Percentiles rank a stretch among this genome's conserved stretches.
Evolutionary conservation across 1,140 invertebrate species (phyloP).

Genomic region (Pararge aegeria): DNA sequence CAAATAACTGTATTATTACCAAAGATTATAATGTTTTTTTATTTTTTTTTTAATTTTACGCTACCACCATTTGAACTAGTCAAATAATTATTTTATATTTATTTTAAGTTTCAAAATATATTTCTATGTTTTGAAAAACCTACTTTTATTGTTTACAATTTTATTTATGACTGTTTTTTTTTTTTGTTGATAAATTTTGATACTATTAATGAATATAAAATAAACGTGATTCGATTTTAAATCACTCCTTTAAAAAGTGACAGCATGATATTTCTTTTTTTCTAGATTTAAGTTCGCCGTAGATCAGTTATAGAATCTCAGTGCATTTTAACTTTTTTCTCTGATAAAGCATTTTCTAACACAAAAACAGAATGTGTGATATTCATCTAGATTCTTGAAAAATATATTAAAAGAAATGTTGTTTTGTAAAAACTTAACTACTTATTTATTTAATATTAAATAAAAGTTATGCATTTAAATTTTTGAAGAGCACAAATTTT

Average conservation of each 20-base stretch:
- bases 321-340: constrained; percentile 38
- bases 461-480: too few relatives aligned
- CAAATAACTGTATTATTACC: constrained; percentile 37
- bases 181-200: constrained; percentile 4
- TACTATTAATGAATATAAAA: not conserved
- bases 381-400: too few relatives aligned
- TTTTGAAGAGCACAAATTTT: too few relatives aligned
- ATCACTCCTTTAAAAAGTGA: constrained; percentile 13
- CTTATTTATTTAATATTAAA: too few relatives aligned
- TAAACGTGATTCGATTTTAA: not conserved
- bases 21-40: constrained; percentile 50
- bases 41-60: constrained; percentile 19
- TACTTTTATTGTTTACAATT: not conserved
- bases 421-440: too few relatives aligned
- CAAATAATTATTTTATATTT: constrained; percentile 29
- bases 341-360: constrained; percentile 22
- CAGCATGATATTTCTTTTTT: constrained; percentile 48
- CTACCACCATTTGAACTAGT: constrained; percentile 58
- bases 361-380: not conserved
- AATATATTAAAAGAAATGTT: too few relatives aligned
- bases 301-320: constrained; percentile 65
- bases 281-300: constrained; percentile 52
- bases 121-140: not conserved
- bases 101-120: constrained; percentile 7
- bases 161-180: not conserved